Evolutionary conservation across 2,888 invertebrate species (phyloP).

Genomic region (Epistrophe grossulariae): DNA sequence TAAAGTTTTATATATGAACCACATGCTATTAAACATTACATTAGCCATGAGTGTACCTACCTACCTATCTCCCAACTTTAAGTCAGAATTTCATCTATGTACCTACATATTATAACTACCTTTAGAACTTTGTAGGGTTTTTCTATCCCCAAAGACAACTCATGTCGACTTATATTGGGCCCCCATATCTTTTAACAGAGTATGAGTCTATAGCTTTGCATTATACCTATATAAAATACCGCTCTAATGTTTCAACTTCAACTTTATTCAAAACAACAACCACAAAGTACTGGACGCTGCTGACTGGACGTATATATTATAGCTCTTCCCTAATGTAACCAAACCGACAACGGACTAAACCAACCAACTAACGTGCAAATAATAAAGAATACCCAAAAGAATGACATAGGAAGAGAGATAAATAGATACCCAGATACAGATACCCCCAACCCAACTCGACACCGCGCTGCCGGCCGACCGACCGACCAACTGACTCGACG

Average conservation of each 20-base stretch:
- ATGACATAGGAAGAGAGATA: conserved; percentile 74
- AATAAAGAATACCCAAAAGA: conserved; percentile 72
- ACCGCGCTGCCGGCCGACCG: not conserved
- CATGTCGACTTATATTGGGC: conserved; percentile 42
- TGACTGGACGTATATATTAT: not conserved
- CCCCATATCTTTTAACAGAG: conserved; percentile 9
- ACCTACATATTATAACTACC: not conserved
- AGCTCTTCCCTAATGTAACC: conserved; percentile 27
- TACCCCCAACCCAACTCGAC: conserved; percentile 55
- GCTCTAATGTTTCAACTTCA: conserved; percentile 63
- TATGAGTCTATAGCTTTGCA: not conserved
- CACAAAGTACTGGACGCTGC: conserved; percentile 25
- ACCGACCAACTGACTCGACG: not conserved
- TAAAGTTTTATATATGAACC: conserved; percentile 32
- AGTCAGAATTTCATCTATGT: conserved; percentile 37
- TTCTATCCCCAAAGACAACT: conserved; percentile 27
- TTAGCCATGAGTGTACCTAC: conserved; percentile 36
- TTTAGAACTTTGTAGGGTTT: conserved; percentile 19
- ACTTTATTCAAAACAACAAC: conserved; percentile 55
- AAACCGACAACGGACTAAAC: conserved; percentile 25
- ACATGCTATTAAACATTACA: conserved; percentile 59
- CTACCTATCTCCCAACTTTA: not conserved
- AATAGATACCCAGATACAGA: conserved; percentile 70
- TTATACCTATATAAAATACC: conserved; percentile 14
- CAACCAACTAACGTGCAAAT: conserved; percentile 61